A percentile compares a stretch with the other conserved stretches of the same genome.
Conservation (phyloP, 2,797 vertebrate genomes). For the Pogonophryne albipinna region DNA sequence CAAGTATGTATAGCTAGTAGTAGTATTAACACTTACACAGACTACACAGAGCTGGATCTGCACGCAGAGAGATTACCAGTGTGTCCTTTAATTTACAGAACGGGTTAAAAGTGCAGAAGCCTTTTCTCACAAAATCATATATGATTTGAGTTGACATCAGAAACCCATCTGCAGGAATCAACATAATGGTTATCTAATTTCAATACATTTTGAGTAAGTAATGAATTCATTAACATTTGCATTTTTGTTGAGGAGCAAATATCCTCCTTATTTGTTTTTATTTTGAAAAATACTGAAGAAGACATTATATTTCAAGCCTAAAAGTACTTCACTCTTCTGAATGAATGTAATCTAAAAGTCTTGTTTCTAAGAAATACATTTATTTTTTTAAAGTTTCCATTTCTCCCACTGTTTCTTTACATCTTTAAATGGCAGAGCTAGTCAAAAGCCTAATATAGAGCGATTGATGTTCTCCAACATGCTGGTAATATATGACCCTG, state of each 20-base stretch:
- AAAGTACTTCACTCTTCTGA: too few species aligned
- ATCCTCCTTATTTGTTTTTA: too few species aligned
- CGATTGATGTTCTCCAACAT: slow-evolving; percentile 1
- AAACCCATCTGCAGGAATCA: neutral
- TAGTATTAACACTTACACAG: too few species aligned
- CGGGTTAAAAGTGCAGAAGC: too few species aligned
- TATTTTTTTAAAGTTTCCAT: too few species aligned
- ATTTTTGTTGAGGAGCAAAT: neutral
- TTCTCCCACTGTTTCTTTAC: neutral
- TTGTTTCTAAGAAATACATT: too few species aligned
- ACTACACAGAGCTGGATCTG: too few species aligned
- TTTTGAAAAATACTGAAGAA: neutral
- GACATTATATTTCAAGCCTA: neutral
- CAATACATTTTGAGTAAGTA: neutral
- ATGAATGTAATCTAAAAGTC: too few species aligned
- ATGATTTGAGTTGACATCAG: too few species aligned
- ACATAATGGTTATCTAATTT: neutral
- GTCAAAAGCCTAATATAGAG: neutral
- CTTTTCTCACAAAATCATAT: too few species aligned
- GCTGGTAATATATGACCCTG: neutral
- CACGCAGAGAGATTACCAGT: too few species aligned
- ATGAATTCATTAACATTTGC: neutral
- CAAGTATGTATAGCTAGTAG: neutral
- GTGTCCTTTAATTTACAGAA: too few species aligned
- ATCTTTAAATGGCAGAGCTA: neutral